Conservation (phyloP, 2,113 vertebrate species). For the Scatophagus argus region DNA sequence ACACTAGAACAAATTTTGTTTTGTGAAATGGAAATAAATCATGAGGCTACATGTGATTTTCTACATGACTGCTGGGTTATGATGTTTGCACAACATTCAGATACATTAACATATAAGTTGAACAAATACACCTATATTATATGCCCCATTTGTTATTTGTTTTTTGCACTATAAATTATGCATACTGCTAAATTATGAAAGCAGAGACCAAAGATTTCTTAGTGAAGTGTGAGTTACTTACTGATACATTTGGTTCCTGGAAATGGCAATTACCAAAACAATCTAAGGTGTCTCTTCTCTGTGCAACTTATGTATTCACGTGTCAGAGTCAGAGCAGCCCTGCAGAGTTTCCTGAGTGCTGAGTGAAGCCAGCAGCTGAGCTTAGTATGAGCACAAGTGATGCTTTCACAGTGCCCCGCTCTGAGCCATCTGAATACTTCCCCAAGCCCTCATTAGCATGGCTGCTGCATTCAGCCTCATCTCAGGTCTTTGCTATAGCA, state of each 20-base stretch:
- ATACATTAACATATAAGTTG: neutral
- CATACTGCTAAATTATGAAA: neutral
- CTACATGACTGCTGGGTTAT: neutral
- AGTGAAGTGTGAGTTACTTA: neutral
- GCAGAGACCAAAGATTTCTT: neutral
- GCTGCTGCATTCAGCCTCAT: slow-evolving; percentile 78
- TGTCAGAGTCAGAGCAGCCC: slow-evolving; percentile 68
- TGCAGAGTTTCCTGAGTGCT: slow-evolving; percentile 78
- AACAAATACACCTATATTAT: neutral
- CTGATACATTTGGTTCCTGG: neutral
- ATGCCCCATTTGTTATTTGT: neutral
- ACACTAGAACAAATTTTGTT: slow-evolving; percentile 4
- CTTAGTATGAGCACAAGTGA: slow-evolving; percentile 82
- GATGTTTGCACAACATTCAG: slow-evolving; percentile 5
- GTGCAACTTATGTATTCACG: slow-evolving; percentile 71
- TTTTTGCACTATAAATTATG: slow-evolving; percentile 4
- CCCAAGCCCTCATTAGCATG: slow-evolving; percentile 84
- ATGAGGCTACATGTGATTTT: neutral
- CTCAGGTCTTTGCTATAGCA: slow-evolving; percentile 71
- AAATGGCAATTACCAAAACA: slow-evolving; percentile 41
- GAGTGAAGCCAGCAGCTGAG: slow-evolving; percentile 83
- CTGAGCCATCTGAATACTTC: slow-evolving; percentile 76
- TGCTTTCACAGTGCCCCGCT: slow-evolving; percentile 82
- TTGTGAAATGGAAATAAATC: slow-evolving; percentile 20
- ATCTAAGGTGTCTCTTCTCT: slow-evolving; percentile 60